Conservation (phyloP, 2,113 vertebrate species). For the Larimichthys polyactis region DNA sequence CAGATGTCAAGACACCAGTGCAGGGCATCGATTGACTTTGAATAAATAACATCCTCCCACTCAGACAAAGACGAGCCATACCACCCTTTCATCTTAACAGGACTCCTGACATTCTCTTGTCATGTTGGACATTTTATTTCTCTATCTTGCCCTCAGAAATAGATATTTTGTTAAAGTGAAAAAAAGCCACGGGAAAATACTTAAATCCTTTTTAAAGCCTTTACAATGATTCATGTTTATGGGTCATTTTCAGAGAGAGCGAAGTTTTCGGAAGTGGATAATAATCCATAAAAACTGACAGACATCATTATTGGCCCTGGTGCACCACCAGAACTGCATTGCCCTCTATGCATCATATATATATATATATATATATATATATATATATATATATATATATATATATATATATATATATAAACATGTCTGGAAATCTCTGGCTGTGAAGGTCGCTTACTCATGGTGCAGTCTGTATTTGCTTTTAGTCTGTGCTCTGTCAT, state of each 20-base stretch:
- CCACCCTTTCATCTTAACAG: not conserved
- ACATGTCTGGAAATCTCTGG: slow-evolving; percentile 8
- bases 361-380: no score
- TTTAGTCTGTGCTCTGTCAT: not conserved
- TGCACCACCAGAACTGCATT: not conserved
- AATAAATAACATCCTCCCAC: slow-evolving; percentile 32
- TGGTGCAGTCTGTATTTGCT: slow-evolving; percentile 13
- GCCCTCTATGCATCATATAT: not conserved
- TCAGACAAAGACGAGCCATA: slow-evolving; percentile 2
- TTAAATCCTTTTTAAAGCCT: not conserved
- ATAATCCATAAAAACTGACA: slow-evolving; percentile 22
- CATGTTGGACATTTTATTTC: slow-evolving; percentile 23
- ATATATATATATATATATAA: not conserved
- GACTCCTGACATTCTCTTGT: slow-evolving; percentile 30
- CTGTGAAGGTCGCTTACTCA: not conserved
- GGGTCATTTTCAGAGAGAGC: slow-evolving; percentile 15
- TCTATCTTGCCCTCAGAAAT: not conserved
- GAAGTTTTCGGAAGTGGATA: slow-evolving; percentile 15
- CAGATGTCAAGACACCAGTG: slow-evolving; percentile 8
- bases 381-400: no score
- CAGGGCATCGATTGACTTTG: slow-evolving; percentile 9
- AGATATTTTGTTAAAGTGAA: slow-evolving; percentile 9
- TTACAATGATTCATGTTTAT: not conserved
- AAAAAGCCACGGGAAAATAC: not conserved
- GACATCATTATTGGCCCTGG: slow-evolving; percentile 17